Base-by-base conservation (phyloP, 2,888 invertebrate species). In the Hermaeophaga mercurialis region DNA sequence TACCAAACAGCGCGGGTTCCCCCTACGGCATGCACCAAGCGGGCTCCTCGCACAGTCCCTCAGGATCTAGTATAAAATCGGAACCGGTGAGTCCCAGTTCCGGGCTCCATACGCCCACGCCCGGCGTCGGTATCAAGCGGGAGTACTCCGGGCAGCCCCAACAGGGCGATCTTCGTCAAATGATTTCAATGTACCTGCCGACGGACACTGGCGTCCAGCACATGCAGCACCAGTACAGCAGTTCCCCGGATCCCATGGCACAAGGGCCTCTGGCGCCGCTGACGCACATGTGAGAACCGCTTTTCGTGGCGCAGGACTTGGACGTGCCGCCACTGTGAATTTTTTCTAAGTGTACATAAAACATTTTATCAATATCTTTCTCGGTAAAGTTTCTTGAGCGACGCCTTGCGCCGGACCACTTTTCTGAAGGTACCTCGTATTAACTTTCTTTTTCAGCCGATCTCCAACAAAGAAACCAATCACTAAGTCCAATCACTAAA, bases 11-110 rank as follows among this genome's bases (percentile, higher is more conserved):
- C 54, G 82, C 83, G 44, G 82, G 83, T 0, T 90, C 90, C 11
- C 91, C 92, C 0, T 92, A 91, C 75, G 83, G 83, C 53, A 80
- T 80, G 73, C 81, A 87, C 68, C 87, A 86, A 84, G 78, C 87
- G 47, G 84, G 86, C 33, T 86, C 87, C 3, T 87, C 88, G 61
- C 91, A 92, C 78, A 90, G 91, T 71, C 92, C 92, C 46, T 91
- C 91, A 75, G 91, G 91, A 66, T 90, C 90, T 62, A 91, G 91
- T 75, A 90, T 92, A 74, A 93, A 93, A 77, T 92, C 92, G 48
- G 93, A 94, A 78, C 91, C 92, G 22, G 90, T 91, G 70, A 91
- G 91, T 50, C 90, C 92, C 45, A 87, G 82, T 81, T 79, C 90
- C 82, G 79, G 83, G 73, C 82, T 80, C 78, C 80, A 76, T 77